Conservation (phyloP, 2,797 vertebrate species). For the Acanthurus lineatus region DNA sequence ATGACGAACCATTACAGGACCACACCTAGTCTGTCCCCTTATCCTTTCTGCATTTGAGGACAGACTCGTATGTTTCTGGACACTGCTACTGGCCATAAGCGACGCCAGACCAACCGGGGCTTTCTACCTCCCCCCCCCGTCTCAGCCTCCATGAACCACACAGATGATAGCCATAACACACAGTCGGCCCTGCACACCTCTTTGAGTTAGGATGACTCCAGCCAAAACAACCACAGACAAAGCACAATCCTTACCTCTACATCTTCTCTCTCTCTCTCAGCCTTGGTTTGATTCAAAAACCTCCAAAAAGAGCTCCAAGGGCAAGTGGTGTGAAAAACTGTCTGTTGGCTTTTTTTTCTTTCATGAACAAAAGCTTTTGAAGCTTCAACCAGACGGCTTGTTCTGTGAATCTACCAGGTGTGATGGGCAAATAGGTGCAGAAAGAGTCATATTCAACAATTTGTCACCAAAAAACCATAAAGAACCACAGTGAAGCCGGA, state of each 20-base stretch:
- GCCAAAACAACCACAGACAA: slow-evolving; percentile 69
- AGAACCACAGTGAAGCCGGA: slow-evolving; percentile 20
- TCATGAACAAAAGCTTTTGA: background rate
- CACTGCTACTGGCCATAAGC: slow-evolving; percentile 1
- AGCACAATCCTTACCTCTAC: slow-evolving; percentile 34
- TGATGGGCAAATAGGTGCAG: background rate
- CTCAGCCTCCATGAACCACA: slow-evolving; percentile 39
- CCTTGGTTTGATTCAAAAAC: slow-evolving; percentile 40
- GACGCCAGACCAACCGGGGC: slow-evolving; percentile 29
- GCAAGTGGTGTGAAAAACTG: background rate
- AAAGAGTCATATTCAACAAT: background rate
- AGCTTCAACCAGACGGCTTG: background rate
- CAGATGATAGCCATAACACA: slow-evolving; percentile 68
- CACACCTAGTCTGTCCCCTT: slow-evolving; percentile 57
- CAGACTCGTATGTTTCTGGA: slow-evolving; percentile 26
- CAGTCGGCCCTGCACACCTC: slow-evolving; percentile 13
- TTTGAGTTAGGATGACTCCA: slow-evolving; percentile 46
- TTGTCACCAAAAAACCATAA: no score
- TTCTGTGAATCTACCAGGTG: background rate
- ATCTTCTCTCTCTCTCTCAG: slow-evolving; percentile 33
- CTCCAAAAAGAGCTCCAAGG: slow-evolving; percentile 13
- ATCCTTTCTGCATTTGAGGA: slow-evolving; percentile 16
- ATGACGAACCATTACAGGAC: slow-evolving; percentile 39
- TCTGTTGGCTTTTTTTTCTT: slow-evolving; percentile 6
- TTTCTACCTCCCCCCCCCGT: background rate